Evolutionary conservation across 2,888 invertebrate genomes (phyloP).

Genomic region (Caenorhabditis wallacei): DNA sequence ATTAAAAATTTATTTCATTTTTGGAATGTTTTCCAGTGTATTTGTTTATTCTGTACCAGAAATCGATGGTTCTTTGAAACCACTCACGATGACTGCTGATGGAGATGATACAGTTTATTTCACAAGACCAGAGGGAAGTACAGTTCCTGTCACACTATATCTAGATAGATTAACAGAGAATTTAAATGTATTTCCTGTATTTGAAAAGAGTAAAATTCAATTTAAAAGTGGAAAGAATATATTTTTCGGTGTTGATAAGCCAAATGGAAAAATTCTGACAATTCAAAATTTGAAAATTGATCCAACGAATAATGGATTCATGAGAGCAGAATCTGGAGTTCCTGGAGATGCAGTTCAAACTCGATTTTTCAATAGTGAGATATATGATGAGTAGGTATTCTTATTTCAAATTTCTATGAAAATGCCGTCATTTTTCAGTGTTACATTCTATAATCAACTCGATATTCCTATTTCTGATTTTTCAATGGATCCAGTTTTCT

Average conservation of each 20-base stretch:
- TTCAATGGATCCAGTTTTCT: constrained; percentile 19
- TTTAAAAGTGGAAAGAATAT: constrained; percentile 44
- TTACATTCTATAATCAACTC: constrained; percentile 11
- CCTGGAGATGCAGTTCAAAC: constrained; percentile 14
- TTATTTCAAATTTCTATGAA: not conserved
- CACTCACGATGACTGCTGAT: constrained; percentile 29
- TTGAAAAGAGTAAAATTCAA: constrained; percentile 14
- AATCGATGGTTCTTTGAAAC: constrained; percentile 31
- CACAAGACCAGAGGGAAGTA: constrained; percentile 35
- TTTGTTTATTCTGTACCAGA: constrained; percentile 20
- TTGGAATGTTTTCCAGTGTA: too few relatives aligned
- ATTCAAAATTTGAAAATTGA: constrained; percentile 28
- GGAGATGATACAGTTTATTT: constrained; percentile 15
- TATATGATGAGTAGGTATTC: constrained; percentile 9
- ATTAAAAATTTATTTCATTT: not conserved
- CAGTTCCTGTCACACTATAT: constrained; percentile 18
- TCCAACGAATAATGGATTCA: not conserved
- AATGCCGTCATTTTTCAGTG: constrained; percentile 7
- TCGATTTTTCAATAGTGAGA: constrained; percentile 25
- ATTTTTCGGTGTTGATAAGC: constrained; percentile 30
- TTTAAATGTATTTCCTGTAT: constrained; percentile 40
- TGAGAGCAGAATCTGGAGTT: constrained; percentile 39
- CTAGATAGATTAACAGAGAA: constrained; percentile 17
- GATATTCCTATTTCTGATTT: constrained; percentile 27
- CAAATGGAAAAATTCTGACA: constrained; percentile 18